These are phyloP conservation scores for Leptopilina myrica DNA, from an alignment of 2,888 invertebrate species.

Conservation along the genomic window DNA sequence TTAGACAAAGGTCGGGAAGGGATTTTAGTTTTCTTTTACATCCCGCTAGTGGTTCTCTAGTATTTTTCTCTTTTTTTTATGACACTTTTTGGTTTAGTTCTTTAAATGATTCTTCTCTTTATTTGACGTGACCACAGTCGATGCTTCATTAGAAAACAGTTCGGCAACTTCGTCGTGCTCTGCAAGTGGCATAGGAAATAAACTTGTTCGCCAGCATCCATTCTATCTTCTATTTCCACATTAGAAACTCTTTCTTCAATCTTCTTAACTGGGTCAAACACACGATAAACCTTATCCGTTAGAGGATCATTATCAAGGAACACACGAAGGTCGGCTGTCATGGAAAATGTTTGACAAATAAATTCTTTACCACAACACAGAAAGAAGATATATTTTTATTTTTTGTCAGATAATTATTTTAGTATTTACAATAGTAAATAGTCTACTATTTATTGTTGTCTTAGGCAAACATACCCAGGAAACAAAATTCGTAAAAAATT, in stretches of 20 bases:
- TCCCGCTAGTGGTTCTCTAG: neutral
- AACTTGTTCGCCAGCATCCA: constrained; percentile 1
- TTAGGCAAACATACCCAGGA: too few species aligned
- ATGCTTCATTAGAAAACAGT: neutral
- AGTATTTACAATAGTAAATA: too few species aligned
- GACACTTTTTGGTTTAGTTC: neutral
- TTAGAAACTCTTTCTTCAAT: constrained; percentile 24
- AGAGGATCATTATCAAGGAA: constrained; percentile 68
- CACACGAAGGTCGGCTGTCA: constrained; percentile 45
- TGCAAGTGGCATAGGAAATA: constrained; percentile 25
- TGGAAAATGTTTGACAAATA: too few species aligned
- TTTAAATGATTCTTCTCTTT: neutral
- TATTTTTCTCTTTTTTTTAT: neutral
- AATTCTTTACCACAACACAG: too few species aligned
- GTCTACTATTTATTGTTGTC: too few species aligned
- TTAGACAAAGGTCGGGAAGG: neutral
- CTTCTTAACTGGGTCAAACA: constrained; percentile 14
- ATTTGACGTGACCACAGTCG: neutral
- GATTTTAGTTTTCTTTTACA: neutral
- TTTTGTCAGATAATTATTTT: too few species aligned
- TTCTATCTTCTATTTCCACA: constrained; percentile 4
- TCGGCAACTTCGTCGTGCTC: constrained; percentile 4
- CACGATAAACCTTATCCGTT: constrained; percentile 8
- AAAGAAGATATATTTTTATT: too few species aligned
- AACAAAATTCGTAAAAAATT: too few species aligned